Evolutionary conservation across 2,888 invertebrate species (phyloP), one percentile per base, ranked within the genome.

Genomic region (Cephalotes varians): DNA sequence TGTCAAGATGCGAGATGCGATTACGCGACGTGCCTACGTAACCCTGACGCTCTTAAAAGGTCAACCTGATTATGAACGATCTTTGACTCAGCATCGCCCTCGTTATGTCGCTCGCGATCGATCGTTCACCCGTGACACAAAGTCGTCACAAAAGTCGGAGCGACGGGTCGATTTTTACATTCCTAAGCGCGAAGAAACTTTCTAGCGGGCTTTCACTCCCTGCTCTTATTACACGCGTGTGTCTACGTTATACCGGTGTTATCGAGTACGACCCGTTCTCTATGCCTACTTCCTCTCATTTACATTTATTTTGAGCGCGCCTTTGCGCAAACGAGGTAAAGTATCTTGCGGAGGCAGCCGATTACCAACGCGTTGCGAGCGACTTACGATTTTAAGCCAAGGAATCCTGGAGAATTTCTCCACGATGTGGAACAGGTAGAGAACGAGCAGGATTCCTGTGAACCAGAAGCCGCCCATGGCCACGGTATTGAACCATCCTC

Each of bases 391-490:
- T 95, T 97, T 97, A 83, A 98, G 95, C 98, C 98, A 98, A 2
- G 98, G 98, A 90, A 98, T 97, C 95, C 96, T 97, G 94, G 97
- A 97, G 93, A 97, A 96, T 94, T 97, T 97, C 95, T 98, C 98
- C 85, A 98, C 96, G 37, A 98, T 95, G 93, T 98, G 98, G 95
- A 98, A 98, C 85, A 98, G 93, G 94, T 98, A 98, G 82, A 98
- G 95, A 1, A 96, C 96, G 21, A 98, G 95, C 73, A 98, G 95
- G 86, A 98, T 96, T 51, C 97, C 96, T 7, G 98, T 98, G 92
- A 98, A 97, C 97, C 98, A 98, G 94, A 98, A 97, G 25, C 97
- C 98, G 25, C 96, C 96, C 97, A 98, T 97, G 0, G 98, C 95
- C 73, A 98, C 96, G 92, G 97, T 96, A 93, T 96, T 96, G 95